phyloP scores from a whole-genome alignment of 92 coral and sea anemone genomes.

The Siderastrea siderea region DNA sequence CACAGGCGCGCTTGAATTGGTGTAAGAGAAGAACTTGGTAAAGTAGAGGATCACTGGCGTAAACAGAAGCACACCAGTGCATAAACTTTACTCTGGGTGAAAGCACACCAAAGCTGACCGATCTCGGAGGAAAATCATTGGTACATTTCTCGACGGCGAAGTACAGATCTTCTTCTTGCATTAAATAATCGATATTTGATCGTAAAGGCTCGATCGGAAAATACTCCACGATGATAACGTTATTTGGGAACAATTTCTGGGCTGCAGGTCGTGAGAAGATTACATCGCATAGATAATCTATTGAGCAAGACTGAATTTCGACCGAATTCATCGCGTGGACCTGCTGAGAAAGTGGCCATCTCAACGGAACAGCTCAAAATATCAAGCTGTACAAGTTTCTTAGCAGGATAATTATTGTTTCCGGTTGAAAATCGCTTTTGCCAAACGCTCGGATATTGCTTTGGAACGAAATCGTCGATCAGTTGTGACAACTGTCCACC shows the following conservation, averaged over 20 bases:
- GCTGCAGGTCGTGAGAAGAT: constrained; percentile 59
- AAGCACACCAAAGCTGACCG: constrained; percentile 86
- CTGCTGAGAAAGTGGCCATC: not conserved
- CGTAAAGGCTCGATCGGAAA: constrained; percentile 79
- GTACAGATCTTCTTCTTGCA: constrained; percentile 75
- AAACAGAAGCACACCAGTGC: constrained; percentile 83
- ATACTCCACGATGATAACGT: constrained; percentile 79
- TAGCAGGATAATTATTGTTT: constrained; percentile 17
- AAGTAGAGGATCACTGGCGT: constrained; percentile 72
- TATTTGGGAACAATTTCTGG: constrained; percentile 68
- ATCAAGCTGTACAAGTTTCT: constrained; percentile 69
- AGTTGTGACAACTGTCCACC: not conserved
- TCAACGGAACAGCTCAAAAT: constrained; percentile 15
- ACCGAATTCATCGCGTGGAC: not conserved
- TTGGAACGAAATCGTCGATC: not conserved
- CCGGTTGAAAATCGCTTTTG: not conserved
- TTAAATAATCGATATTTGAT: constrained; percentile 73
- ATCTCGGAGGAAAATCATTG: constrained; percentile 57
- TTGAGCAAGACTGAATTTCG: constrained; percentile 55
- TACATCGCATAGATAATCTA: constrained; percentile 51
- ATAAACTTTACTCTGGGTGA: constrained; percentile 77
- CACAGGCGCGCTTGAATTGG: constrained; percentile 75
- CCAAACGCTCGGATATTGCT: not conserved
- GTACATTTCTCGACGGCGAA: constrained; percentile 69
- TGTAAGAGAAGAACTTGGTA: constrained; percentile 77